A percentile compares a stretch with the other conserved stretches of the same genome.
phyloP scores from a whole-genome alignment of 2,113 vertebrate species.

The Cyprinodon variegatus region DNA sequence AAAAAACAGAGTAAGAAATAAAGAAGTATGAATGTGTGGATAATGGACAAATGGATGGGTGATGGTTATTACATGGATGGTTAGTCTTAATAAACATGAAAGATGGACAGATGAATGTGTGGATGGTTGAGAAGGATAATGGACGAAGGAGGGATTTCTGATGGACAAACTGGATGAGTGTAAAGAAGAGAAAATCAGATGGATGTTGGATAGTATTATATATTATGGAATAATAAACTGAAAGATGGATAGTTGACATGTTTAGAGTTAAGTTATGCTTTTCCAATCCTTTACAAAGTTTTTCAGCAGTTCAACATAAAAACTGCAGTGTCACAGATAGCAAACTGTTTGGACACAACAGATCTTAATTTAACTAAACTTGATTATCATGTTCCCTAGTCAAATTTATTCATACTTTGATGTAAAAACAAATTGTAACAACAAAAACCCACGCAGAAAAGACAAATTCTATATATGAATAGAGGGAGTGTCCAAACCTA shows the following conservation, averaged over 20 bases:
- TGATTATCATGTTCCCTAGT: not conserved
- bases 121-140: too few relatives aligned
- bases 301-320: not conserved
- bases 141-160: too few relatives aligned
- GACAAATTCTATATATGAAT: not conserved
- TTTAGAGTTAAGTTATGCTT: not conserved
- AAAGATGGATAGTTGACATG: not conserved
- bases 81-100: not conserved
- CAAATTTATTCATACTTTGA: not conserved
- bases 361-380: not conserved
- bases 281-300: not conserved
- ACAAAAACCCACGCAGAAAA: not conserved
- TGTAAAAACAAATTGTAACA: not conserved
- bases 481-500: not conserved
- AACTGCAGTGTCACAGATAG: not conserved
- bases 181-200: too few relatives aligned
- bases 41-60: not conserved
- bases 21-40: not conserved
- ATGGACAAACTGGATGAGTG: too few relatives aligned
- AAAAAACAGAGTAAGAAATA: not conserved
- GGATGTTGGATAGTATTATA: too few relatives aligned
- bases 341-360: not conserved
- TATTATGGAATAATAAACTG: not conserved
- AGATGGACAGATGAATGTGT: not conserved
- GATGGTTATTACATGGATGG: not conserved